Conservation (phyloP, 1,140 invertebrate species). For the Drosophila pallidifrons region DNA sequence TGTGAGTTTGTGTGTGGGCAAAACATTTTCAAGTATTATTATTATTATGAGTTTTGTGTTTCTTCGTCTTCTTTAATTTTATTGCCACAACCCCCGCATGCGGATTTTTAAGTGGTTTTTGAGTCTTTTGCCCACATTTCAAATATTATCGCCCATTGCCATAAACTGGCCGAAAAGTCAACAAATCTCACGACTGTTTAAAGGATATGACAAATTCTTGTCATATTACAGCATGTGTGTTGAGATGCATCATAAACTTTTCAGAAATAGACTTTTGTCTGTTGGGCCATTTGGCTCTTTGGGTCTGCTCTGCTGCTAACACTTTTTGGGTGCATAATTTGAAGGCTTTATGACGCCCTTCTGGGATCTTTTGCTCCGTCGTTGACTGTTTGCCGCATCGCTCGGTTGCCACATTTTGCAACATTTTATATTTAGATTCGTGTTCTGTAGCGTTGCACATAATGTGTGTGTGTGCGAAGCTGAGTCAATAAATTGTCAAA, state of each 20-base stretch:
- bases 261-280: constrained; percentile 33
- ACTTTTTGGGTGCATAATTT: constrained; percentile 40
- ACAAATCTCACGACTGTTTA: constrained; percentile 13
- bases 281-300: constrained; percentile 8
- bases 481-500: constrained; percentile 81
- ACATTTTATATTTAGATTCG: constrained; percentile 68
- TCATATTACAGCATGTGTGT: not conserved
- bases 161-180: constrained; percentile 47
- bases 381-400: constrained; percentile 9
- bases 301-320: constrained; percentile 11
- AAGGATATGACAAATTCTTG: constrained; percentile 32
- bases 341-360: constrained; percentile 56
- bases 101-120: constrained; percentile 43
- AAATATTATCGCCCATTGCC: constrained; percentile 14
- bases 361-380: constrained; percentile 13
- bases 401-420: constrained; percentile 58
- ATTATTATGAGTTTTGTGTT: constrained; percentile 52
- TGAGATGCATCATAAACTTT: constrained; percentile 35
- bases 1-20: constrained; percentile 30
- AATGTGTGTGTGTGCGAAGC: constrained; percentile 59
- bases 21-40: constrained; percentile 53
- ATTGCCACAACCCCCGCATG: constrained; percentile 53
- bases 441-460: constrained; percentile 43
- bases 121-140: constrained; percentile 17
- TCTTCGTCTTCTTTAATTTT: constrained; percentile 47